Percentiles rank a stretch among this genome's conserved stretches.
These are phyloP conservation scores for Smithornis capensis DNA, from an alignment of 2,113 vertebrate species.

Conservation along the genomic window DNA sequence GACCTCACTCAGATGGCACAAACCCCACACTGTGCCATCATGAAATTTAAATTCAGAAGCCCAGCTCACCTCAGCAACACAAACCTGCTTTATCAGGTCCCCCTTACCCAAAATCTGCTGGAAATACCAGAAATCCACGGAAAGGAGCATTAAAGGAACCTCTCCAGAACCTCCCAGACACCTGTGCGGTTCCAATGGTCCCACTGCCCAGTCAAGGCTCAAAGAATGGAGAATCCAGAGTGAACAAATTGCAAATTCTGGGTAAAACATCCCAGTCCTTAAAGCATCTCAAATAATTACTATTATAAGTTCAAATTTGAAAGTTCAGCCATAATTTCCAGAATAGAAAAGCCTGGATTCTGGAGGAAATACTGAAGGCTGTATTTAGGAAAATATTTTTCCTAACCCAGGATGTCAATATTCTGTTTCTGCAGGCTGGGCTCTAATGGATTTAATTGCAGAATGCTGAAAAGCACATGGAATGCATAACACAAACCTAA, in stretches of 20 bases:
- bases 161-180: background rate
- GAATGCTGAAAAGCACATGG: background rate
- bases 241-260: background rate
- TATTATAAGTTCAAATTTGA: background rate
- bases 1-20: background rate
- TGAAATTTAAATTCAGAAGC: background rate
- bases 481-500: background rate
- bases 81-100: no score
- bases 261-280: background rate
- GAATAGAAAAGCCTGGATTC: background rate
- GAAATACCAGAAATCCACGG: background rate
- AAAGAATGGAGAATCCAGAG: background rate
- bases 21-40: rapidly evolving
- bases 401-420: background rate
- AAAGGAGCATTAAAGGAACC: background rate
- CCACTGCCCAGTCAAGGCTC: background rate
- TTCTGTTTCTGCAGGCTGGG: background rate
- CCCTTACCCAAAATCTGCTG: background rate
- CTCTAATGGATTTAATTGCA: background rate
- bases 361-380: background rate
- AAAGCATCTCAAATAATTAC: background rate
- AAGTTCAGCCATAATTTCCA: background rate
- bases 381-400: background rate
- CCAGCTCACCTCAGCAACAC: rapidly evolving
- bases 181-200: background rate